phyloP scores from a whole-genome alignment of 2,113 vertebrate species.

The Micromys minutus region DNA sequence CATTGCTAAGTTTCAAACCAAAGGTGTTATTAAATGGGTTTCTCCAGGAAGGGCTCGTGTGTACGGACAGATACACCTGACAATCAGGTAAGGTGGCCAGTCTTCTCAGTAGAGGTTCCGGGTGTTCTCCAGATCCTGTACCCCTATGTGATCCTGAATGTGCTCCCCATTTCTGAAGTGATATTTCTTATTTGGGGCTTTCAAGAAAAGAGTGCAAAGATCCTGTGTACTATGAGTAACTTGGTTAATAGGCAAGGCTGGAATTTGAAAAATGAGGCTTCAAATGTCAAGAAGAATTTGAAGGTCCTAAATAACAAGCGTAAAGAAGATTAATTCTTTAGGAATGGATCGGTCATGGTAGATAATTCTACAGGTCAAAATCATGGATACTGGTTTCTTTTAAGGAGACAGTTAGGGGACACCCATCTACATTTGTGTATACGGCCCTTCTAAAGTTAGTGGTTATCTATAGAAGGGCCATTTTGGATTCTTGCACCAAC shows the following conservation, averaged over 20 bases:
- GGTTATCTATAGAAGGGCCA: not conserved
- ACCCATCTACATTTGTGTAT: not conserved
- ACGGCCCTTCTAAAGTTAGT: not conserved
- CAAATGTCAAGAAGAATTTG: not conserved
- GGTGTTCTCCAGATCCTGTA: not conserved
- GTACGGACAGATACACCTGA: not conserved
- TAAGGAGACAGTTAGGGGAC: not conserved
- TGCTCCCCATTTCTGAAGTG: not conserved
- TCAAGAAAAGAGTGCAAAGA: not conserved
- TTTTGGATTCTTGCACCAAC: not conserved
- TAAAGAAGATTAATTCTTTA: not conserved
- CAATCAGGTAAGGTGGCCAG: not conserved
- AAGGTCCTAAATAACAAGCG: not conserved
- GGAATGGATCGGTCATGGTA: not conserved
- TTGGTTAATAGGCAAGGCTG: not conserved
- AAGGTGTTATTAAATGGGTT: not conserved
- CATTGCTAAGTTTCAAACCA: conserved; percentile 30
- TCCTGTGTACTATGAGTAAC: not conserved
- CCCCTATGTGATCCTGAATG: not conserved
- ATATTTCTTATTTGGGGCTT: conserved; percentile 15
- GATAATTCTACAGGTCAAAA: not conserved
- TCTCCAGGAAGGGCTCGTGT: not conserved
- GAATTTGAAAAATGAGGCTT: not conserved
- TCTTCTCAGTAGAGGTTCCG: not conserved
- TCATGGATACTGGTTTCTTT: not conserved